These are phyloP conservation scores for Philaethria dido DNA, from an alignment of 2,888 invertebrate genomes.

Conservation along the genomic window DNA sequence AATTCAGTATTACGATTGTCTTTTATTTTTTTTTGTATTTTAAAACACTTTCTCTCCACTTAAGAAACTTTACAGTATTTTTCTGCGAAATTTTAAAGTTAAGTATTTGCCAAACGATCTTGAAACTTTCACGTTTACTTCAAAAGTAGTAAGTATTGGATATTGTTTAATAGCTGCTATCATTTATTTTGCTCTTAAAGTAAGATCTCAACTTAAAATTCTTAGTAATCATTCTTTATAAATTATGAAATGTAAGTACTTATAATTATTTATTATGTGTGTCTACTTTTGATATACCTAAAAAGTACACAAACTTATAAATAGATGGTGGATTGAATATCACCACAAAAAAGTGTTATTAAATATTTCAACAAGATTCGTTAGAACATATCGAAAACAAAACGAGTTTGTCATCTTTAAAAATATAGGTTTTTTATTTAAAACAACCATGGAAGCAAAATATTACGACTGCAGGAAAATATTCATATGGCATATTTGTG, in stretches of 20 bases:
- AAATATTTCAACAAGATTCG: background rate
- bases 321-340: no score
- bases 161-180: slow-evolving; percentile 10
- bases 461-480: no score
- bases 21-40: background rate
- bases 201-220: background rate
- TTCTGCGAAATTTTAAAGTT: slow-evolving; percentile 15
- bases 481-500: no score
- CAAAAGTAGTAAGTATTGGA: slow-evolving; percentile 12
- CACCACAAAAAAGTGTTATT: no score
- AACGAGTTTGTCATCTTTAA: background rate
- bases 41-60: background rate
- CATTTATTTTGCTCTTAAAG: slow-evolving; percentile 5
- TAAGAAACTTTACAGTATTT: slow-evolving; percentile 21
- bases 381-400: background rate
- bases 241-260: background rate
- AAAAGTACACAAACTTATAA: no score
- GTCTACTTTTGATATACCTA: no score
- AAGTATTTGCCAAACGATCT: slow-evolving; percentile 12
- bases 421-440: background rate
- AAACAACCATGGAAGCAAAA: no score
- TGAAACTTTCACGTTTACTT: slow-evolving; percentile 21
- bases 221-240: background rate
- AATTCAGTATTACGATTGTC: background rate
- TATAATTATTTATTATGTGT: no score